Percentiles rank a stretch among this genome's conserved stretches.
Evolutionary conservation across 2,888 invertebrate genomes (phyloP).

Genomic region (Cabera pusaria): DNA sequence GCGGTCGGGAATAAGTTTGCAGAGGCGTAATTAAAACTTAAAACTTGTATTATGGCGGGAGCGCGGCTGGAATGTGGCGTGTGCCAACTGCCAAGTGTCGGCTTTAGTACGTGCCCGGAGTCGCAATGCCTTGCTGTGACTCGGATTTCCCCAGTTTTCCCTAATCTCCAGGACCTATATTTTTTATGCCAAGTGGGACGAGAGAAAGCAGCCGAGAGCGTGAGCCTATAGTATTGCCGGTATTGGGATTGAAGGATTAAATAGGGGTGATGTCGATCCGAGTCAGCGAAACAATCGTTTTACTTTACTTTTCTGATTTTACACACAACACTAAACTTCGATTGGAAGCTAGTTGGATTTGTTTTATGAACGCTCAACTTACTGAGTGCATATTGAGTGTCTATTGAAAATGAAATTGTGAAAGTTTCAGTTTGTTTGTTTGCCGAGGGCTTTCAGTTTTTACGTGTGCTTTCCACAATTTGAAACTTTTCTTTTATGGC

Average conservation of each 20-base stretch:
- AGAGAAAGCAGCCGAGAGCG: constrained; percentile 9
- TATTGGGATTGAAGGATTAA: constrained; percentile 10
- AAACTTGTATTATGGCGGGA: constrained; percentile 67
- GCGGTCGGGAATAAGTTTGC: constrained; percentile 49
- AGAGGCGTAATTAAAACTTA: constrained; percentile 77
- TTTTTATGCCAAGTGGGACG: constrained; percentile 35
- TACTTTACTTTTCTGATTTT: constrained; percentile 9
- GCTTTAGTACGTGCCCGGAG: constrained; percentile 71
- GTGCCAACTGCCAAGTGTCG: constrained; percentile 80
- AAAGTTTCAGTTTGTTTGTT: constrained; percentile 11
- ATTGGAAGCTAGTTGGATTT: constrained; percentile 6
- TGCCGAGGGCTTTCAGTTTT: constrained; percentile 5
- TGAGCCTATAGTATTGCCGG: constrained; percentile 6
- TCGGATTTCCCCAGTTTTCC: constrained; percentile 40
- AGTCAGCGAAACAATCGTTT: constrained; percentile 1
- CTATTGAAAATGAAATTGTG: constrained; percentile 17
- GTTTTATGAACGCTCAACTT: constrained; percentile 5
- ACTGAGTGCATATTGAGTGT: constrained; percentile 3
- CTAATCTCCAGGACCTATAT: constrained; percentile 41
- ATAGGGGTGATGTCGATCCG: background rate
- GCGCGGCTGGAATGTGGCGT: constrained; percentile 60
- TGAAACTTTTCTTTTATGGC: constrained; percentile 1
- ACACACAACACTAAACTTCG: constrained; percentile 7
- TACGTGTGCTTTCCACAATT: background rate
- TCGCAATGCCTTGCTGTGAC: constrained; percentile 56